A percentile compares a stretch with the other conserved stretches of the same genome.
phyloP scores from a whole-genome alignment of 2,888 invertebrate genomes.

The Tenthredo mesomela region DNA sequence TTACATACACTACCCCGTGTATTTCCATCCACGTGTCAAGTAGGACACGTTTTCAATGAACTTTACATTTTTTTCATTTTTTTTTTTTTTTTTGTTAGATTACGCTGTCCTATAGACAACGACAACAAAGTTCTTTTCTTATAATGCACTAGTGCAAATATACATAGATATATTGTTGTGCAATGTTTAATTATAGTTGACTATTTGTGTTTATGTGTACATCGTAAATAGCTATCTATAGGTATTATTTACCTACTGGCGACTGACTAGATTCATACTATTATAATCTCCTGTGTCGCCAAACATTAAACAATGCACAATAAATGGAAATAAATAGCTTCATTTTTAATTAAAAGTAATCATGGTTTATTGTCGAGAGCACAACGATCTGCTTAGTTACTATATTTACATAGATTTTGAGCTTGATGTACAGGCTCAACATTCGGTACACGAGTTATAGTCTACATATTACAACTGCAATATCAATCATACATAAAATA shows the following conservation, averaged over 20 bases:
- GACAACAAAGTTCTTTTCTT: not conserved
- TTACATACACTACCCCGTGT: not conserved
- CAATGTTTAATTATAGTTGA: conserved; percentile 65
- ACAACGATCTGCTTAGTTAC: conserved; percentile 5
- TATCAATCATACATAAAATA: conserved; percentile 22
- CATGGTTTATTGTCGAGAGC: conserved; percentile 31
- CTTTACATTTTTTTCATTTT: not conserved
- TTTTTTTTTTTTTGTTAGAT: not conserved
- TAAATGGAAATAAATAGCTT: conserved; percentile 61
- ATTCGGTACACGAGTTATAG: not conserved
- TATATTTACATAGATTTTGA: conserved; percentile 41
- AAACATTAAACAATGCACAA: conserved; percentile 63
- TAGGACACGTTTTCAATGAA: not conserved
- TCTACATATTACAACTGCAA: not conserved
- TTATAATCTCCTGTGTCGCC: conserved; percentile 65
- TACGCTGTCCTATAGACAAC: conserved; percentile 10
- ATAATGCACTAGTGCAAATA: conserved; percentile 18
- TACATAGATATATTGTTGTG: conserved; percentile 58
- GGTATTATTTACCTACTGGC: conserved; percentile 60
- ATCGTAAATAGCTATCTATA: conserved; percentile 61
- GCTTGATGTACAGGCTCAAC: not conserved
- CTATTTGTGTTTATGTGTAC: conserved; percentile 69
- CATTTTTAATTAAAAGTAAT: conserved; percentile 48
- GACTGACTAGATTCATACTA: conserved; percentile 63
- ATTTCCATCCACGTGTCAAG: not conserved